phyloP scores from a whole-genome alignment of 2,797 vertebrate genomes.

The Enteromius treurensis region DNA sequence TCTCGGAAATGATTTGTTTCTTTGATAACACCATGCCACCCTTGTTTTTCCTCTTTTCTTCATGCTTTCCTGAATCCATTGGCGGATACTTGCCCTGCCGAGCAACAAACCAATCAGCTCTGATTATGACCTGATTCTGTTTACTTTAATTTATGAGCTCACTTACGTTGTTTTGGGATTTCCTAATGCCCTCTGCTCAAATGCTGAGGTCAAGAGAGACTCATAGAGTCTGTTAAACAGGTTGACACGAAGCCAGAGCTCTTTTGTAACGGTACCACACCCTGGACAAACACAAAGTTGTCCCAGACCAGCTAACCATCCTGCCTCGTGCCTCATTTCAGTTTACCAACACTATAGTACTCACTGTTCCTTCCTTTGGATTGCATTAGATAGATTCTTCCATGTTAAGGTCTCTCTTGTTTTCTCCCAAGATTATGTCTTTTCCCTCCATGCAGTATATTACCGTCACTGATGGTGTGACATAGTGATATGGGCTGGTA shows the following conservation, averaged over 20 bases:
- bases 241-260: conserved; percentile 19
- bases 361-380: neutral
- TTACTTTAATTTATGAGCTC: conserved; percentile 11
- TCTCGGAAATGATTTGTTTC: neutral
- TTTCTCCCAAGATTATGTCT: neutral
- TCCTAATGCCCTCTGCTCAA: conserved; percentile 5
- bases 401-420: neutral
- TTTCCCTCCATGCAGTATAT: neutral
- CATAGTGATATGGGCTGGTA: neutral
- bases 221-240: conserved; percentile 17
- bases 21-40: neutral
- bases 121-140: conserved; percentile 26
- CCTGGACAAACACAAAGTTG: conserved; percentile 30
- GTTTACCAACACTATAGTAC: neutral
- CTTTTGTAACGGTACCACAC: conserved; percentile 32
- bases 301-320: conserved; percentile 5
- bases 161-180: conserved; percentile 19
- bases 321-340: neutral
- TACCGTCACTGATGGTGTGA: neutral
- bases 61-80: neutral
- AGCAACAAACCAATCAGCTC: neutral
- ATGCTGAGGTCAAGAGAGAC: conserved; percentile 8
- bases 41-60: neutral
- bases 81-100: neutral
- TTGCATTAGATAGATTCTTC: neutral